A percentile compares a stretch with the other conserved stretches of the same genome.
Evolutionary conservation across 1,140 invertebrate genomes (phyloP).

Genomic region (Pararge aegeria): DNA sequence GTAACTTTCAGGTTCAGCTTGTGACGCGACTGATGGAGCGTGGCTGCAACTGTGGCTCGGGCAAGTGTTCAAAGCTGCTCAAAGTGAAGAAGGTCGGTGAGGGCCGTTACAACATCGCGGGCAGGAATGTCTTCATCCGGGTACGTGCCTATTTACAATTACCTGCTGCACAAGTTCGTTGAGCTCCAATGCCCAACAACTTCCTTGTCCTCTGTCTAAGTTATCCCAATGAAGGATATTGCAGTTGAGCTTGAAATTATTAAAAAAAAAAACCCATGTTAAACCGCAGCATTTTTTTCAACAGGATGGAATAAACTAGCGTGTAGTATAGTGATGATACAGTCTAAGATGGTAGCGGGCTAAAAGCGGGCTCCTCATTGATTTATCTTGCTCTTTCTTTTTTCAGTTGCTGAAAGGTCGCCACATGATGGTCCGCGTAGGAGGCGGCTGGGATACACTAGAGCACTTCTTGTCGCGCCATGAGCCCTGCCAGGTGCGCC

Average conservation of each 20-base stretch:
- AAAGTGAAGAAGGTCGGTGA: conserved; percentile 90
- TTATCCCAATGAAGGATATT: no score
- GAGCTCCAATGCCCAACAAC: no score
- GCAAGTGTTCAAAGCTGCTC: conserved; percentile 85
- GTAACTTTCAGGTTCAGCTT: conserved; percentile 81
- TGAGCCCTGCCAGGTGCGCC: conserved; percentile 92
- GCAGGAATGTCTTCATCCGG: conserved; percentile 88
- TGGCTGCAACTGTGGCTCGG: conserved; percentile 85
- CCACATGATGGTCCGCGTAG: conserved; percentile 96
- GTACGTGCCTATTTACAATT: conserved; percentile 38
- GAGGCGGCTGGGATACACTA: conserved; percentile 95
- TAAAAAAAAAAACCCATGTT: no score
- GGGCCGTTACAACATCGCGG: conserved; percentile 90
- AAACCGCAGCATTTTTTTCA: no score
- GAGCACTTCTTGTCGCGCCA: conserved; percentile 94
- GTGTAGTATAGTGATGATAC: no score
- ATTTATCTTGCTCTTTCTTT: conserved; percentile 20
- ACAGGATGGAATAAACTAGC: no score
- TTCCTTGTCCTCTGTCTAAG: no score
- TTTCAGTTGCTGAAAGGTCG: conserved; percentile 89
- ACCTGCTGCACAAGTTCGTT: neutral
- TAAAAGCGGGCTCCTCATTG: no score
- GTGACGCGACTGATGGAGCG: conserved; percentile 84
- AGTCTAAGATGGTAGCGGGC: no score
- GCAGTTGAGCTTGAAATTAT: no score